A percentile compares a stretch with the other conserved stretches of the same genome.
These are phyloP conservation scores for Phodopus roborovskii DNA, from an alignment of 2,113 vertebrate genomes.

Conservation along the genomic window DNA sequence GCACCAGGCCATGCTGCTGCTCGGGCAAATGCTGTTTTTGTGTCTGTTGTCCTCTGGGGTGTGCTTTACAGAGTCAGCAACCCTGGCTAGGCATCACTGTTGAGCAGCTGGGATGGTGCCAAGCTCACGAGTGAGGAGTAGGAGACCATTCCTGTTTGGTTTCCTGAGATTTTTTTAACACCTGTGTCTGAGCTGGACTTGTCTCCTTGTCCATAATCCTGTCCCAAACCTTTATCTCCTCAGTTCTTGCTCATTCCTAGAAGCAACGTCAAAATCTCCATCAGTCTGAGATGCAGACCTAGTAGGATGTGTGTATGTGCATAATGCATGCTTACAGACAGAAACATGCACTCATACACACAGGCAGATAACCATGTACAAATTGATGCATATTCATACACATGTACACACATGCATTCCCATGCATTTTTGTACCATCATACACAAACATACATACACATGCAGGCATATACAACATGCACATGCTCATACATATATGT, in stretches of 20 bases:
- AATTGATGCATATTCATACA: not conserved
- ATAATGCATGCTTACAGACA: not conserved
- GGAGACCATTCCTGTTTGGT: not conserved
- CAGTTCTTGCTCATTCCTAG: not conserved
- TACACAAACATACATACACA: not conserved
- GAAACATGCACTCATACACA: not conserved
- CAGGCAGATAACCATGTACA: not conserved
- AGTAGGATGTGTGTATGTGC: not conserved
- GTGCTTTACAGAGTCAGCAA: not conserved
- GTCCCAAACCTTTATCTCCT: not conserved
- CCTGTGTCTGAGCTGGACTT: not conserved
- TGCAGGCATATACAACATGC: too few relatives aligned
- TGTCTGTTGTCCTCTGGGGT: not conserved
- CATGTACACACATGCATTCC: not conserved
- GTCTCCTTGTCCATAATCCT: not conserved
- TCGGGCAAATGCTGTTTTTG: not conserved
- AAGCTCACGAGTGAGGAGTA: not conserved
- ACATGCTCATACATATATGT: not conserved
- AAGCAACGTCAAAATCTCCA: too few relatives aligned
- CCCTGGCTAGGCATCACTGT: not conserved
- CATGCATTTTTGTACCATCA: not conserved
- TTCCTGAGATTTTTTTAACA: not conserved
- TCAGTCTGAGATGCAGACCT: not conserved
- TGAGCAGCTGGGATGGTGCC: not conserved
- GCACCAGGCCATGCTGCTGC: accelerated